A percentile compares a stretch with the other conserved stretches of the same genome.
phyloP scores from a whole-genome alignment of 2,888 invertebrate genomes.

The Tineola bisselliella region DNA sequence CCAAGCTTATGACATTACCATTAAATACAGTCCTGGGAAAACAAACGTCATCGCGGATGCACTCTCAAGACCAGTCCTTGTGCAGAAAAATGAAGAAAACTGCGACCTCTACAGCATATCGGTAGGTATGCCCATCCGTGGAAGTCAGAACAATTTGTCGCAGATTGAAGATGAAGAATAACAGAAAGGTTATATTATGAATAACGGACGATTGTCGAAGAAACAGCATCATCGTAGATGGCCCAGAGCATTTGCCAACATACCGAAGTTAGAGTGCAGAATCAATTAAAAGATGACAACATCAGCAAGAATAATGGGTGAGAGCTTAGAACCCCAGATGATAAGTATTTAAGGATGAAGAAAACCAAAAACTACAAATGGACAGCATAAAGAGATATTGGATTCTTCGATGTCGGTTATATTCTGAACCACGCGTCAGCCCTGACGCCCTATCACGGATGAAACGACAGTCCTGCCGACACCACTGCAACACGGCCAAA shows the following conservation, averaged over 20 bases:
- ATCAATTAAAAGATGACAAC: too few species aligned
- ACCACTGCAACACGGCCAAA: neutral
- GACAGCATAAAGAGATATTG: too few species aligned
- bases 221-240: slow-evolving; percentile 21
- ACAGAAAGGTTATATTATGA: slow-evolving; percentile 17
- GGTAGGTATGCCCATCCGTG: slow-evolving; percentile 8
- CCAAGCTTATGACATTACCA: slow-evolving; percentile 29
- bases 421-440: too few species aligned
- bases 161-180: slow-evolving; percentile 18
- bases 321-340: slow-evolving; percentile 16
- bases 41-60: slow-evolving; percentile 31
- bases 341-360: too few species aligned
- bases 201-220: slow-evolving; percentile 22
- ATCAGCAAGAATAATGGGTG: too few species aligned
- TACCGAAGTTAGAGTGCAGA: too few species aligned
- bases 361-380: too few species aligned
- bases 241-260: slow-evolving; percentile 14
- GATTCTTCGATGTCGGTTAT: too few species aligned
- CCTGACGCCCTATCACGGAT: too few species aligned
- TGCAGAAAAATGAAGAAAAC: neutral
- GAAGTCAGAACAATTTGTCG: slow-evolving; percentile 17
- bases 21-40: slow-evolving; percentile 23
- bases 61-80: slow-evolving; percentile 17
- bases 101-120: neutral
- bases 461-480: too few species aligned